Evolutionary conservation across 2,113 vertebrate species (phyloP).

Genomic region (Oreochromis spilurus): DNA sequence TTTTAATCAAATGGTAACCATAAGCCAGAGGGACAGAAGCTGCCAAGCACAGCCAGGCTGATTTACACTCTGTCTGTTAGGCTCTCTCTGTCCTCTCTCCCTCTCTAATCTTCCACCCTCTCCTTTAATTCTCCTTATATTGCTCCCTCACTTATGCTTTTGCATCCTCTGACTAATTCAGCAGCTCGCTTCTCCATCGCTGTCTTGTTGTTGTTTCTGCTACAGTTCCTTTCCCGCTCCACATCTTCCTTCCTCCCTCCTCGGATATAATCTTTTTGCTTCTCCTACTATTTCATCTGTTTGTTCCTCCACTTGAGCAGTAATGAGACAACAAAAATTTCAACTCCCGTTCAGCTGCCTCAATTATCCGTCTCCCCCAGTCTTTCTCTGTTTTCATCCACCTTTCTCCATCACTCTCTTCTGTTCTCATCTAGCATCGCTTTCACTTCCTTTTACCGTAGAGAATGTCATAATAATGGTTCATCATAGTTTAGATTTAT

Average conservation of each 20-base stretch:
- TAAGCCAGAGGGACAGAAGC: slow-evolving; percentile 54
- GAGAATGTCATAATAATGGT: neutral
- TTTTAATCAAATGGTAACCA: slow-evolving; percentile 71
- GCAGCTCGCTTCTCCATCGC: slow-evolving; percentile 8
- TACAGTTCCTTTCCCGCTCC: neutral
- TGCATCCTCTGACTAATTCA: slow-evolving; percentile 31
- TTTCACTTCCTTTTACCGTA: neutral
- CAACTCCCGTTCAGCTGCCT: slow-evolving; percentile 5
- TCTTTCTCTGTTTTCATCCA: neutral
- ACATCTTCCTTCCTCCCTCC: neutral
- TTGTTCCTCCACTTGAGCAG: slow-evolving; percentile 45
- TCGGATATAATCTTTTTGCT: slow-evolving; percentile 5
- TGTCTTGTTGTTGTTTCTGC: slow-evolving; percentile 23
- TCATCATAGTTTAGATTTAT: neutral
- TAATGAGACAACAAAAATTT: slow-evolving; percentile 56
- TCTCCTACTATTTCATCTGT: slow-evolving; percentile 12
- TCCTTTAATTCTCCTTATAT: slow-evolving; percentile 43
- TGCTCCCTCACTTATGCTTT: slow-evolving; percentile 26
- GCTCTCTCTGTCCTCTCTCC: neutral
- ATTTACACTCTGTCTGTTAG: slow-evolving; percentile 44
- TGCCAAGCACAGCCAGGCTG: slow-evolving; percentile 49
- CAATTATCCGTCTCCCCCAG: slow-evolving; percentile 25
- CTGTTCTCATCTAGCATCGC: neutral
- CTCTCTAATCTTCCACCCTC: slow-evolving; percentile 18
- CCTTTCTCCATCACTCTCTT: neutral